These are phyloP conservation scores for Macrophya alboannulata DNA, from an alignment of 2,888 invertebrate species.

Conservation along the genomic window DNA sequence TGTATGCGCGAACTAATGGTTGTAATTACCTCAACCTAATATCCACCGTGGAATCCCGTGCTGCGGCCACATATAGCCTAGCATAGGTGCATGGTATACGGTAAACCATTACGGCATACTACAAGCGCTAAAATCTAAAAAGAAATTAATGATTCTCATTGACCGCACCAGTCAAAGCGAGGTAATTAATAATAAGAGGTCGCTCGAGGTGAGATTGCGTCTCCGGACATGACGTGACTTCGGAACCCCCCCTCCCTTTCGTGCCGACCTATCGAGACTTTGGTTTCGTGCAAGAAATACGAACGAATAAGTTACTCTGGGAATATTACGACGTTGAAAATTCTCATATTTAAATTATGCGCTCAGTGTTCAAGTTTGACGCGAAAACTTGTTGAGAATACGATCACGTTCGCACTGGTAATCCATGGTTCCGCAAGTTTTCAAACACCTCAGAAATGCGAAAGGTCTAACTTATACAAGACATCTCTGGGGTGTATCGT, in stretches of 20 bases:
- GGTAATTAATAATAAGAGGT: constrained; percentile 62
- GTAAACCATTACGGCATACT: constrained; percentile 19
- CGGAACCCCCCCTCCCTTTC: constrained; percentile 7
- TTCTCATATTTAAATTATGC: constrained; percentile 34
- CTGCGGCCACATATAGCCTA: constrained; percentile 61
- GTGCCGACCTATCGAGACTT: constrained; percentile 35
- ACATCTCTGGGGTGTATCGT: not conserved
- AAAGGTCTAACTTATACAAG: not conserved
- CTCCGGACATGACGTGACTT: constrained; percentile 53
- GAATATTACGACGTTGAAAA: constrained; percentile 39
- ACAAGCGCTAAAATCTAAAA: constrained; percentile 64
- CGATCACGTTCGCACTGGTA: constrained; percentile 46
- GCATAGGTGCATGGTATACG: not conserved
- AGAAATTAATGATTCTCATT: constrained; percentile 69
- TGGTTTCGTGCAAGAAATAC: constrained; percentile 46
- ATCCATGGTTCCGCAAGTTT: constrained; percentile 33
- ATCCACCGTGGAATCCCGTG: constrained; percentile 73
- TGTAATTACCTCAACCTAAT: constrained; percentile 77
- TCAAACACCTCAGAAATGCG: constrained; percentile 19
- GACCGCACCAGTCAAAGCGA: constrained; percentile 56
- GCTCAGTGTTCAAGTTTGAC: constrained; percentile 39
- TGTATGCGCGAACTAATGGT: constrained; percentile 77
- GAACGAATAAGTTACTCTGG: constrained; percentile 31
- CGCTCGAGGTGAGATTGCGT: constrained; percentile 61
- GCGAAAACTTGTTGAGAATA: constrained; percentile 31